Percentiles rank a stretch among this genome's conserved stretches.
Conservation (phyloP, 2,888 invertebrate species). For the Morpho helenor region DNA sequence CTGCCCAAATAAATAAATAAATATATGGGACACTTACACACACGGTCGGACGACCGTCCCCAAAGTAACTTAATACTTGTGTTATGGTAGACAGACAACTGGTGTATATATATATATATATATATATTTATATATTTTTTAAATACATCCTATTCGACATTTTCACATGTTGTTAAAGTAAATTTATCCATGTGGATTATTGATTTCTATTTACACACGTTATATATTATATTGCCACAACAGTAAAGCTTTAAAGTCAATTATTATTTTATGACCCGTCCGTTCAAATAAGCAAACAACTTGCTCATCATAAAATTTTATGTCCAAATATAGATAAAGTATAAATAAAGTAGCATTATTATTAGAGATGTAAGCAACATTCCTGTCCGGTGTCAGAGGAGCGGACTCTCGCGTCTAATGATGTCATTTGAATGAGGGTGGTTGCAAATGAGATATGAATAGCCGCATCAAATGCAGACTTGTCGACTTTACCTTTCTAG, state of each 20-base stretch:
- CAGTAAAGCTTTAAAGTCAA: slow-evolving; percentile 16
- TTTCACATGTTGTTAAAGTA: too few species aligned
- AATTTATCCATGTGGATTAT: not conserved
- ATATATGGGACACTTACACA: too few species aligned
- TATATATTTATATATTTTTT: too few species aligned
- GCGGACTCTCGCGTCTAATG: slow-evolving; percentile 41
- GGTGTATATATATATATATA: too few species aligned
- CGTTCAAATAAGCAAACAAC: slow-evolving; percentile 19
- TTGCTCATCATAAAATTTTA: slow-evolving; percentile 22
- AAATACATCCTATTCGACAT: too few species aligned
- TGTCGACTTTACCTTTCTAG: slow-evolving; percentile 13
- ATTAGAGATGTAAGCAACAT: slow-evolving; percentile 25
- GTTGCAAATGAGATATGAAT: slow-evolving; percentile 51
- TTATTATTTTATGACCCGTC: slow-evolving; percentile 21
- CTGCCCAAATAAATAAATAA: too few species aligned
- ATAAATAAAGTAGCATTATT: slow-evolving; percentile 30
- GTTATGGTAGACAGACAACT: too few species aligned
- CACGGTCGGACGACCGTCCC: too few species aligned
- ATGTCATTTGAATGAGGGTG: slow-evolving; percentile 52
- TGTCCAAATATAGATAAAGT: slow-evolving; percentile 27
- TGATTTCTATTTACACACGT: slow-evolving; percentile 12
- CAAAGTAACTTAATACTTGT: too few species aligned
- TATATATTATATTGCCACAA: slow-evolving; percentile 10
- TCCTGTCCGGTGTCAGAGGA: slow-evolving; percentile 34
- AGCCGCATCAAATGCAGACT: slow-evolving; percentile 24